A percentile compares a stretch with the other conserved stretches of the same genome.
These are phyloP conservation scores for Xiphophorus birchmanni DNA, from an alignment of 2,797 vertebrate genomes.

Conservation along the genomic window DNA sequence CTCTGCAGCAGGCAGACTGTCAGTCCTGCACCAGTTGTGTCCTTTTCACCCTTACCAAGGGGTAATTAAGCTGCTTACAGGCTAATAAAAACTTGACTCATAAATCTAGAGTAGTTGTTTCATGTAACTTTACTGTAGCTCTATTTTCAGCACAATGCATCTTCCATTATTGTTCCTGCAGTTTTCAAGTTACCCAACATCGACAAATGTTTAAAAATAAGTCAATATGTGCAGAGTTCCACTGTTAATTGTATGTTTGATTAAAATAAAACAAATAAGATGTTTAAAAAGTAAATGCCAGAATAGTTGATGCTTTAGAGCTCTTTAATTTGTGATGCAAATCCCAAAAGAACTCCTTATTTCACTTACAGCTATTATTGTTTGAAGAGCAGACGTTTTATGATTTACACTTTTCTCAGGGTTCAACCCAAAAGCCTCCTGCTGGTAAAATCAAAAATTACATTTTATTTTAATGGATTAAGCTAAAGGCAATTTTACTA, in stretches of 20 bases:
- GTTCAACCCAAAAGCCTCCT: slow-evolving; percentile 28
- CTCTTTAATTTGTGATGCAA: not conserved
- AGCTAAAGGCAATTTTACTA: not conserved
- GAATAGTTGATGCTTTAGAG: not conserved
- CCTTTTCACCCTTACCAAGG: not conserved
- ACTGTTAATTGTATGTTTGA: not conserved
- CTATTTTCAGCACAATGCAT: slow-evolving; percentile 13
- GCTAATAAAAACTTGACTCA: not conserved
- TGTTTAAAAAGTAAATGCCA: not conserved
- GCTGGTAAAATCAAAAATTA: slow-evolving; percentile 28
- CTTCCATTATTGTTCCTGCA: not conserved
- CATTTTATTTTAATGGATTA: not conserved
- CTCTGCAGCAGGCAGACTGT: slow-evolving; percentile 8
- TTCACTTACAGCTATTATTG: not conserved
- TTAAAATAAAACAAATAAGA: not conserved
- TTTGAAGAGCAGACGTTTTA: not conserved
- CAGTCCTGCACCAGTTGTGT: not conserved
- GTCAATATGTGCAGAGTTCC: not conserved
- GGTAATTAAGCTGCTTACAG: slow-evolving; percentile 21
- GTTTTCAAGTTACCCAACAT: not conserved
- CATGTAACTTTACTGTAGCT: not conserved
- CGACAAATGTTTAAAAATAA: not conserved
- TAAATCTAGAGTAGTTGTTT: slow-evolving; percentile 11
- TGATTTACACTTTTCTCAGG: not conserved
- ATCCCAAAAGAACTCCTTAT: not conserved